phyloP scores from a whole-genome alignment of 2,113 vertebrate genomes.

The Ia io region DNA sequence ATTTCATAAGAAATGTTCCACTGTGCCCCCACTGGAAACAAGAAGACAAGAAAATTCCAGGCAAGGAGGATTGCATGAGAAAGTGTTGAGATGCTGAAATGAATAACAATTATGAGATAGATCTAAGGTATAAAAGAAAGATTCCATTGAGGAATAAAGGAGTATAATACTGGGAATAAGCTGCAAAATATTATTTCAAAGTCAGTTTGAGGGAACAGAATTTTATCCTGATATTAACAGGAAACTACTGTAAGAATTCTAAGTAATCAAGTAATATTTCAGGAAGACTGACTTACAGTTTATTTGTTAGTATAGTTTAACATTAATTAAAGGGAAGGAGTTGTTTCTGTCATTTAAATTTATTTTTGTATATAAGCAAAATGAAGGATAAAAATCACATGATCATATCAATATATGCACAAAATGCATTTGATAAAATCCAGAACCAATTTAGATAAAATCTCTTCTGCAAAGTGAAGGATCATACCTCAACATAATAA shows the following conservation, averaged over 20 bases:
- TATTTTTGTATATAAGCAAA: not conserved
- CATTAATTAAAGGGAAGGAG: constrained; percentile 11
- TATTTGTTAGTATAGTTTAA: not conserved
- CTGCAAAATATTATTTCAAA: not conserved
- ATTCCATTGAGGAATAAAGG: not conserved
- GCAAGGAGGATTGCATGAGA: not conserved
- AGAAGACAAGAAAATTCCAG: not conserved
- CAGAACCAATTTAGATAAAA: not conserved
- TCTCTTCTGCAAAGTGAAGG: not conserved
- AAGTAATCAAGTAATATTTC: not conserved
- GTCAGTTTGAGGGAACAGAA: not conserved
- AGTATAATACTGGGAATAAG: not conserved
- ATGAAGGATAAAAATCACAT: not conserved
- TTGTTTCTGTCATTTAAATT: not conserved
- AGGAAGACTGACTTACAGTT: not conserved
- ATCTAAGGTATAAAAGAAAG: not conserved
- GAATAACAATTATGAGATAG: not conserved
- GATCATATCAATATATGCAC: not conserved
- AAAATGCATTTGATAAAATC: not conserved
- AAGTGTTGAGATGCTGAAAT: not conserved
- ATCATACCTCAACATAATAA: not conserved
- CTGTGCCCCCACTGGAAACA: fast-evolving
- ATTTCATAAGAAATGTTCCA: not conserved
- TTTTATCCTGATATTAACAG: not conserved
- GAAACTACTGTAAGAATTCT: constrained; percentile 26